phyloP scores from a whole-genome alignment of 2,797 vertebrate species.

The Hypotaenidia okinawae region DNA sequence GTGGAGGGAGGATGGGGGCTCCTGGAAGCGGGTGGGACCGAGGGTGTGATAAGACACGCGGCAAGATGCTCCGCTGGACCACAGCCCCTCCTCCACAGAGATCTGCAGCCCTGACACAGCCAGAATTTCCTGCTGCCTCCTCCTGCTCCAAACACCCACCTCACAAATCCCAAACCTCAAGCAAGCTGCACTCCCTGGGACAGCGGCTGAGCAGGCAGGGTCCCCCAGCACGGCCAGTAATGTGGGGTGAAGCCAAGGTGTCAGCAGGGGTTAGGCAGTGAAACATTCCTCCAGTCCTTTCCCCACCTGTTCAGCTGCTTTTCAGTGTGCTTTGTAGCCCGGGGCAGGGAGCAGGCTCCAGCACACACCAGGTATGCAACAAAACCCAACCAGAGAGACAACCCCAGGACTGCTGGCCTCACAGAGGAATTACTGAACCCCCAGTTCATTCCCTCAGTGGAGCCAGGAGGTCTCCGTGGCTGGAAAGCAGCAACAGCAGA shows the following conservation, averaged over 20 bases:
- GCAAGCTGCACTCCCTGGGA: accelerated
- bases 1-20: not conserved
- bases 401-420: accelerated
- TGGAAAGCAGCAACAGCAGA: accelerated
- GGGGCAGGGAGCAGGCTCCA: not conserved
- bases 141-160: not conserved
- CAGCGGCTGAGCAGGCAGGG: not conserved
- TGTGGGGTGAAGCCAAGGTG: not conserved
- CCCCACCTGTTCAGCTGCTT: accelerated
- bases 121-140: not conserved
- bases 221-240: not conserved
- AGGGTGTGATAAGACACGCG: accelerated
- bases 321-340: not conserved
- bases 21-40: not conserved
- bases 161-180: not conserved
- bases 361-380: not conserved
- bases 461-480: not conserved
- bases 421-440: not conserved
- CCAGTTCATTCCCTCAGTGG: not conserved
- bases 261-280: not conserved
- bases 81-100: not conserved
- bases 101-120: too few species aligned
- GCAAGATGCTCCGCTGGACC: not conserved
- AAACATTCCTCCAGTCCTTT: not conserved
- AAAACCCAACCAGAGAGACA: not conserved